Evolutionary conservation across 2,797 vertebrate species (phyloP), one percentile per base, ranked within the genome.

Genomic region (Sebastes steindachneri): DNA sequence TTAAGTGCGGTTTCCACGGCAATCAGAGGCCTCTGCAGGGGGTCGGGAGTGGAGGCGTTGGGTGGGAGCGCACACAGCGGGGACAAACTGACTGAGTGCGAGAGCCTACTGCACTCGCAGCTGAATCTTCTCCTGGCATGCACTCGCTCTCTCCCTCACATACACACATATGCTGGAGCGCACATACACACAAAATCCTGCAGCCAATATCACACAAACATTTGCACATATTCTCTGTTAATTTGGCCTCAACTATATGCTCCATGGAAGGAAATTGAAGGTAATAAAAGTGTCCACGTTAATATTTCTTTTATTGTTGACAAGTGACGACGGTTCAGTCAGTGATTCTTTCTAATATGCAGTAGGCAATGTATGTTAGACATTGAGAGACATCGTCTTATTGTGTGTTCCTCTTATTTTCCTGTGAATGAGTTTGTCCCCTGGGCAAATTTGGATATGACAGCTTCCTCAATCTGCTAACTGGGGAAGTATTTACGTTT

Each of bases 1-100:
- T 94, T 95, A 95, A 95, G 94, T 94, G 94, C 87, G 72, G 94
- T 95, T 96, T 95, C 95, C 95, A 95, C 93, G 86, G 95, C 94
- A 95, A 95, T 96, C 93, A 95, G 93, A 91, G 90, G 88, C 79
- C 93, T 90, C 94, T 62, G 92, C 93, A 85, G 95, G 95, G 92
- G 94, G 94, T 92, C 90, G 79, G 55, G 74, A 91, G 84, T 84
- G 92, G 90, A 94, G 95, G 92, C 92, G 89, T 92, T 92, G 92
- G 94, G 93, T 94, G 91, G 92, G 93, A 92, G 93, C 88, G 74
- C 83, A 77, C 92, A 58, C 94, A 94, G 93, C 93, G 41, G 92
- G 92, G 87, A 93, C 91, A 88, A 89, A 93, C 91, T 74, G 85
- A 92, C 85, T 90, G 92, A 93, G 89, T 82, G 93, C 76, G 90